These are phyloP conservation scores for Callithrix jacchus DNA, from an alignment of 2,113 vertebrate genomes.

Conservation along the genomic window DNA sequence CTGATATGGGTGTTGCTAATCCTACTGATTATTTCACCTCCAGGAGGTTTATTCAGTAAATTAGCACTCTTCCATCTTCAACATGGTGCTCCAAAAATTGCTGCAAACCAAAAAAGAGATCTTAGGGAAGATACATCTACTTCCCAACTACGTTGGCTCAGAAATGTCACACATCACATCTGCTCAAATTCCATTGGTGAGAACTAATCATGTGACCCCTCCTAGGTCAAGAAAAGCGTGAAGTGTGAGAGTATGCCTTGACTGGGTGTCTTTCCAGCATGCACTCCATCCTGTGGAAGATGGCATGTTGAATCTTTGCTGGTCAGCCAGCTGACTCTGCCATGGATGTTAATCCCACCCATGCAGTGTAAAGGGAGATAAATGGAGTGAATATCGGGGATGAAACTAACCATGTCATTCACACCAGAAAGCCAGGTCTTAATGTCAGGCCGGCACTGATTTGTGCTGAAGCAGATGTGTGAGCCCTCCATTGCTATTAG, in stretches of 20 bases:
- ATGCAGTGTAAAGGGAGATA: conserved; percentile 16
- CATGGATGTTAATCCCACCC: conserved; percentile 54
- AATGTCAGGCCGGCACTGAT: conserved; percentile 32
- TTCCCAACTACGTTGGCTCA: not conserved
- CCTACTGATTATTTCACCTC: not conserved
- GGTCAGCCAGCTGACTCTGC: not conserved
- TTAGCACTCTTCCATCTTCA: conserved; percentile 23
- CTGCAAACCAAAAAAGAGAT: not conserved
- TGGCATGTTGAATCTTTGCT: conserved; percentile 8
- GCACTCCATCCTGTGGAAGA: not conserved
- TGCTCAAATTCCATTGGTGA: not conserved
- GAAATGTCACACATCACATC: not conserved
- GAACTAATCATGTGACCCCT: not conserved
- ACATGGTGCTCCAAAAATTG: not conserved
- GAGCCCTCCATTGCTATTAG: not conserved
- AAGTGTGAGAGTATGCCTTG: not conserved
- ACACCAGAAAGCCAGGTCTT: conserved; percentile 34
- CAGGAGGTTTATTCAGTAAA: not conserved
- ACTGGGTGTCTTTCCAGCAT: not conserved
- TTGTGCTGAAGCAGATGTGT: conserved; percentile 66
- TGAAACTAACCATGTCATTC: conserved; percentile 32
- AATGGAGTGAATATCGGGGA: conserved; percentile 8
- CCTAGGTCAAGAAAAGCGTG: not conserved
- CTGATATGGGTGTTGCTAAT: not conserved
- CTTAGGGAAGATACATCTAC: not conserved